These are phyloP conservation scores for Odobenus rosmarus DNA, from an alignment of 2,113 vertebrate species.

Conservation along the genomic window DNA sequence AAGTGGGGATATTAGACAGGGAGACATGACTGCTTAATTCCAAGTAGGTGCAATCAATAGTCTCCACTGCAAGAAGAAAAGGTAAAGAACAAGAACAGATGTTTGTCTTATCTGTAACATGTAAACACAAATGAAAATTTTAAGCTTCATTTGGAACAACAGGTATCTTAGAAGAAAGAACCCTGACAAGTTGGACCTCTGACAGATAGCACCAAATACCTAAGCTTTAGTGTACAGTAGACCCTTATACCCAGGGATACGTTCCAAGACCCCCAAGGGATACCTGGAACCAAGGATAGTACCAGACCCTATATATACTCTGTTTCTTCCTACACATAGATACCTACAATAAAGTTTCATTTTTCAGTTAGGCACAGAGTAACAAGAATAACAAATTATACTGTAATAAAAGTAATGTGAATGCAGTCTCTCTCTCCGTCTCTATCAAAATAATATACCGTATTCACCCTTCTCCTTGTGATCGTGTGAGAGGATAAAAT, in stretches of 20 bases:
- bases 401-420: not conserved
- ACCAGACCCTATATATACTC: not conserved
- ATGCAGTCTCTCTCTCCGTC: no score
- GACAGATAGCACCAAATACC: not conserved
- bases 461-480: not conserved
- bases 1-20: not conserved
- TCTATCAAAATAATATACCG: not conserved
- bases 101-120: not conserved
- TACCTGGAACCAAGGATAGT: not conserved
- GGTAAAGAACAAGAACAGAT: not conserved
- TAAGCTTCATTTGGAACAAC: not conserved
- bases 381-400: not conserved
- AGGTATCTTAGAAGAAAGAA: not conserved
- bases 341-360: not conserved
- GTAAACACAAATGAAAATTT: slow-evolving; percentile 32
- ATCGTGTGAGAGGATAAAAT: not conserved
- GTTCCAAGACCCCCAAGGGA: not conserved
- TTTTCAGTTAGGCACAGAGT: not conserved
- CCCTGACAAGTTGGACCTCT: not conserved
- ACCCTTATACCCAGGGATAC: not conserved
- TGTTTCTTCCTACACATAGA: not conserved
- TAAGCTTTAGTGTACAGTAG: not conserved
- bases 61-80: not conserved
- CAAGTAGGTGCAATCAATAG: not conserved
- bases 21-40: not conserved